Percentiles rank a stretch among this genome's conserved stretches.
Conservation (phyloP, 2,888 invertebrate genomes). For the Chirona hameri region DNA sequence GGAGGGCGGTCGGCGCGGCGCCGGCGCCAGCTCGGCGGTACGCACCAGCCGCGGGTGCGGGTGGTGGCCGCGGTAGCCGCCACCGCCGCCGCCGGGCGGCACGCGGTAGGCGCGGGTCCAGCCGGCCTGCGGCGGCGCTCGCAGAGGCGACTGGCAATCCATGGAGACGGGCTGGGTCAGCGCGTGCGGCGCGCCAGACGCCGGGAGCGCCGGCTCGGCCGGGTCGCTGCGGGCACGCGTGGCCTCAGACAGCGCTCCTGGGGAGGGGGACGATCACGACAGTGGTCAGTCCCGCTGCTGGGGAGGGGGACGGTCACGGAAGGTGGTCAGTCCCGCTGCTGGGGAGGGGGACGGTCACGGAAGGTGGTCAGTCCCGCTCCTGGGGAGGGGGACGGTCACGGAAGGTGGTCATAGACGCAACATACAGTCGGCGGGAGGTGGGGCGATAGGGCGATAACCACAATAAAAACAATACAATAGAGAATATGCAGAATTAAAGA, state of each 20-base stretch:
- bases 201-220: constrained; percentile 32
- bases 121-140: not conserved
- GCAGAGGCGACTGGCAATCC: constrained; percentile 34
- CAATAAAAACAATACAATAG: too few relatives aligned
- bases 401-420: too few relatives aligned
- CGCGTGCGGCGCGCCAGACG: constrained; percentile 2
- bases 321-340: too few relatives aligned
- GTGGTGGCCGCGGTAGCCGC: constrained; percentile 31
- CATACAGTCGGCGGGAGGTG: too few relatives aligned
- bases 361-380: too few relatives aligned
- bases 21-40: constrained; percentile 36
- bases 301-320: not conserved
- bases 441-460: too few relatives aligned
- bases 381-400: not conserved
- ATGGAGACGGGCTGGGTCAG: constrained; percentile 30
- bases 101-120: not conserved
- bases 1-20: constrained; percentile 31
- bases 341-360: not conserved
- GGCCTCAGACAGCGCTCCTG: not conserved
- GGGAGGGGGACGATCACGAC: not conserved
- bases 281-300: not conserved
- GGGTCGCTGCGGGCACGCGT: constrained; percentile 33
- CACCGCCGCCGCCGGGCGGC: not conserved
- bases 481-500: too few relatives aligned
- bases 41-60: constrained; percentile 39